Conservation (phyloP, 2,113 vertebrate genomes). For the Macaca fascicularis region DNA sequence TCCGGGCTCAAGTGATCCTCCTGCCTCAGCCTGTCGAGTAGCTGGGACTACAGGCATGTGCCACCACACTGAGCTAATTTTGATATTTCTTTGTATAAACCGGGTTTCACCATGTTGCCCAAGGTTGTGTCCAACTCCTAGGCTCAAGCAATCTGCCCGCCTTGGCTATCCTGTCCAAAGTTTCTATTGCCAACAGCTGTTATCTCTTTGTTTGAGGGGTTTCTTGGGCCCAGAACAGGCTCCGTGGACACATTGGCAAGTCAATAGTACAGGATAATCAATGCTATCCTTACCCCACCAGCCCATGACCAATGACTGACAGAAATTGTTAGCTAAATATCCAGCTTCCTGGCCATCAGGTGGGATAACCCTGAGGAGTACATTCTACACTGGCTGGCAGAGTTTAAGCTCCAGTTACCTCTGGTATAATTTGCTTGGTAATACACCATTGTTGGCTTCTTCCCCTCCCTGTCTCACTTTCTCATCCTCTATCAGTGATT, state of each 20-base stretch:
- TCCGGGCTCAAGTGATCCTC: no score
- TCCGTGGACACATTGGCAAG: neutral
- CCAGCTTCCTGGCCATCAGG: neutral
- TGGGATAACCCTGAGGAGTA: neutral
- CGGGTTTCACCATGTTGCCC: no score
- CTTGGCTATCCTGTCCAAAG: neutral
- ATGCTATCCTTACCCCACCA: neutral
- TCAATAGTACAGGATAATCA: neutral
- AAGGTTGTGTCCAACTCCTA: no score
- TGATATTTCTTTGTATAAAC: no score
- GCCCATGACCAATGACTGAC: neutral
- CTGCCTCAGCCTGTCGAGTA: no score
- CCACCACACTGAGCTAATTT: no score
- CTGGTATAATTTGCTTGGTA: neutral
- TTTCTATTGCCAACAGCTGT: neutral
- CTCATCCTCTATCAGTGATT: neutral
- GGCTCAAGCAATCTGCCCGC: no score
- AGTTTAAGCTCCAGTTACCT: neutral
- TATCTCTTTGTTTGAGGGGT: neutral
- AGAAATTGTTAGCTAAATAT: neutral
- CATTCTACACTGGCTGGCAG: neutral
- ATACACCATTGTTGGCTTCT: neutral
- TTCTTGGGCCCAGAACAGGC: neutral
- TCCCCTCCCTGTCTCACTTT: neutral
- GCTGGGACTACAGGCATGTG: no score